Percentiles rank a stretch among this genome's conserved stretches.
Evolutionary conservation across 2,888 invertebrate genomes (phyloP).

Genomic region (Griposia aprilina): DNA sequence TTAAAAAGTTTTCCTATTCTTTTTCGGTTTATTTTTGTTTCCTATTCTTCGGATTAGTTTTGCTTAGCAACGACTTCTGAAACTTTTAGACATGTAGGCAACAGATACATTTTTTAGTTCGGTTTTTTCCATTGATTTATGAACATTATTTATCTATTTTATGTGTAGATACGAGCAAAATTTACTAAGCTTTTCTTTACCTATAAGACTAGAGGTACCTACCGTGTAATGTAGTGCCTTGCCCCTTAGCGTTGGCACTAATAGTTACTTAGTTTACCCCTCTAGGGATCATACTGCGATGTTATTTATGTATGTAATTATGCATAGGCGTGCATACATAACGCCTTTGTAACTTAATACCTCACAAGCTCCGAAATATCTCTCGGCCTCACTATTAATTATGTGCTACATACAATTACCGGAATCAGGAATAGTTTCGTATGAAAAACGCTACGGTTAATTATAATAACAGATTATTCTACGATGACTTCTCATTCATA

Average conservation of each 20-base stretch:
- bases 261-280: conserved; percentile 49
- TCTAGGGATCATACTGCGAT: conserved; percentile 42
- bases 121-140: background rate
- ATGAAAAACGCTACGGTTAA: background rate
- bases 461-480: background rate
- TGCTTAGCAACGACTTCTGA: background rate
- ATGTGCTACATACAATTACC: conserved; percentile 8
- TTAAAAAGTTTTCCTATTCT: conserved; percentile 26
- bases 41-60: conserved; percentile 1
- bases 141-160: background rate
- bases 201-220: background rate
- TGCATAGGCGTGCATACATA: conserved; percentile 50
- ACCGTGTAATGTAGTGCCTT: conserved; percentile 10
- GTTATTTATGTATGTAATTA: conserved; percentile 61
- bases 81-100: conserved; percentile 10
- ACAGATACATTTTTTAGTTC: background rate
- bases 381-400: conserved; percentile 20
- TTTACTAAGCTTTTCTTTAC: conserved; percentile 12
- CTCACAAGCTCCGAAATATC: conserved; percentile 39
- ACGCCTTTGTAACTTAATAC: conserved; percentile 56
- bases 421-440: background rate
- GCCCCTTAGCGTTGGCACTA: conserved; percentile 38
- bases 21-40: conserved; percentile 25
- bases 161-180: background rate
- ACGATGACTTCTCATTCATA: background rate